Percentiles rank a stretch among this genome's conserved stretches.
These are phyloP conservation scores for Albula goreensis DNA, from an alignment of 2,113 vertebrate species.

Conservation along the genomic window DNA sequence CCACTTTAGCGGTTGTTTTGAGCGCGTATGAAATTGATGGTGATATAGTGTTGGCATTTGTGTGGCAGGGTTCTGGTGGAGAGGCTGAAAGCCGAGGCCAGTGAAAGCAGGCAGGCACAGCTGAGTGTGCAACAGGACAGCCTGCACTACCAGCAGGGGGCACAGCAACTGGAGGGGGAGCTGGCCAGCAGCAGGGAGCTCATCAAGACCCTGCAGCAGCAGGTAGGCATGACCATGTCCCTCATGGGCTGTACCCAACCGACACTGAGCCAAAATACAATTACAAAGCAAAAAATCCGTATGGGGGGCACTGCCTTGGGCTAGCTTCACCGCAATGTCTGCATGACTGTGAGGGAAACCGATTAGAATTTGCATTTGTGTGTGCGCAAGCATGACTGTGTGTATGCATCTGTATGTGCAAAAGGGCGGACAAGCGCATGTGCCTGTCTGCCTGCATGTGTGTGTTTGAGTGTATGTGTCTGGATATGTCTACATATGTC, in stretches of 20 bases:
- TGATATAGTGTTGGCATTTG: neutral
- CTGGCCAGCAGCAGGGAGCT: conserved; percentile 47
- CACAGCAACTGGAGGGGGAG: conserved; percentile 40
- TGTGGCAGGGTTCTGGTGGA: conserved; percentile 9
- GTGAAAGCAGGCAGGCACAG: conserved; percentile 35
- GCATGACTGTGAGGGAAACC: neutral
- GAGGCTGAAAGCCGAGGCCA: neutral
- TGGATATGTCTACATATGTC: neutral
- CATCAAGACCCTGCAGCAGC: conserved; percentile 48
- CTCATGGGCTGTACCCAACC: too few relatives aligned
- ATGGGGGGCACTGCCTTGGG: too few relatives aligned
- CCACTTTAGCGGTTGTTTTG: neutral
- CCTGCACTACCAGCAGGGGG: conserved; percentile 48
- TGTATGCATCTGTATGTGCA: too few relatives aligned
- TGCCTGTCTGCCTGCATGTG: neutral
- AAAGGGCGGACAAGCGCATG: neutral
- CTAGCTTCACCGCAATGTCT: too few relatives aligned
- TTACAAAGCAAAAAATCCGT: too few relatives aligned
- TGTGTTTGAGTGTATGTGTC: neutral
- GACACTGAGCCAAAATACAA: too few relatives aligned
- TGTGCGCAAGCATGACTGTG: neutral
- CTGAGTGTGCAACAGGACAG: conserved; percentile 26
- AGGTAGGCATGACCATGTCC: conserved; percentile 52
- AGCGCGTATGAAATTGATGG: neutral
- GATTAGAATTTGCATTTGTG: neutral